Evolutionary conservation across 2,888 invertebrate genomes (phyloP).

Genomic region (Agrotis clavis): DNA sequence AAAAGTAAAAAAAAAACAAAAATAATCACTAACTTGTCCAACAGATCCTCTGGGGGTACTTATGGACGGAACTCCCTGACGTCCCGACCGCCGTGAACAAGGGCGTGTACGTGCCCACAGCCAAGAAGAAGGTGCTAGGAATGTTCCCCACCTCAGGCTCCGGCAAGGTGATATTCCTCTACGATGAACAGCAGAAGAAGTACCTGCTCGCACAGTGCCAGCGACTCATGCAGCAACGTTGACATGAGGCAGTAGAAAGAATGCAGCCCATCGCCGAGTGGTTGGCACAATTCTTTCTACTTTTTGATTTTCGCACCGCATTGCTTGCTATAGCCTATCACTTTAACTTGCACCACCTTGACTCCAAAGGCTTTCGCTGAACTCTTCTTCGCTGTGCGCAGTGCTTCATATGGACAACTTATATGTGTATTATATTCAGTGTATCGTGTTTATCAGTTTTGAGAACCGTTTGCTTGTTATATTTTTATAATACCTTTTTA

Average conservation of each 20-base stretch:
- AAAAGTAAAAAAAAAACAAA: neutral
- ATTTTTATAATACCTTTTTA: constrained; percentile 66
- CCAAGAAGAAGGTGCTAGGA: constrained; percentile 92
- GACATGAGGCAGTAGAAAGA: constrained; percentile 88
- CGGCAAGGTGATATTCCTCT: constrained; percentile 91
- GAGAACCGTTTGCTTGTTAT: constrained; percentile 62
- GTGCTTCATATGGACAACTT: constrained; percentile 69
- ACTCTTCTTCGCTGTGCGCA: constrained; percentile 43
- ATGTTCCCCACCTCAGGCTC: constrained; percentile 92
- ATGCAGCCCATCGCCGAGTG: constrained; percentile 71
- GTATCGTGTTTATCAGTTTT: constrained; percentile 52
- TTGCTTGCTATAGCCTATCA: constrained; percentile 83
- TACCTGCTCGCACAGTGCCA: constrained; percentile 85
- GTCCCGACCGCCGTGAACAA: constrained; percentile 92
- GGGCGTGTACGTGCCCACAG: constrained; percentile 93
- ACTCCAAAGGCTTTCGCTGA: constrained; percentile 82
- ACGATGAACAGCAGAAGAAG: constrained; percentile 86
- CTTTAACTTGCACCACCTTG: constrained; percentile 85
- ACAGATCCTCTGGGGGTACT: constrained; percentile 94
- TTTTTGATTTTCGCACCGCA: constrained; percentile 85
- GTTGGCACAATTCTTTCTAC: constrained; percentile 87
- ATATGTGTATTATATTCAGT: constrained; percentile 52
- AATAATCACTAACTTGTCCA: neutral
- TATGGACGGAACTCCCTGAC: constrained; percentile 94
- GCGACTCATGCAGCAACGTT: constrained; percentile 83